Evolutionary conservation across 2,888 invertebrate genomes (phyloP), one percentile per base, ranked within the genome.

Genomic region (Rotaria macrura): DNA sequence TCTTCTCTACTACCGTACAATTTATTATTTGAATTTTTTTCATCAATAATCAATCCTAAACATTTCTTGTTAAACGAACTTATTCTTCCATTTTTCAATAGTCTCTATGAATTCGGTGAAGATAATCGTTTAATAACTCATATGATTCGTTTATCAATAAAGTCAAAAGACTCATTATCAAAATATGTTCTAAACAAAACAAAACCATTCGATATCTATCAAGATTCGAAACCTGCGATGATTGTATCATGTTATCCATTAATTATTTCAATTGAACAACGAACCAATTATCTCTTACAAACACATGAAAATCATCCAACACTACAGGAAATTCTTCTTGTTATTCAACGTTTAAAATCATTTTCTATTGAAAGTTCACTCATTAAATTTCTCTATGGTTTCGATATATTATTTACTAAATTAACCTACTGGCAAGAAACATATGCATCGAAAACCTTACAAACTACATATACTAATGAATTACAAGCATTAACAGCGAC

Each of bases 241-340:
- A n/a, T 79, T 12, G 43, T 79, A 2, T 23, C 23, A 43, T 79
- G 23, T 43, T 43, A 10, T 23, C 12, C 74, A 79, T 17, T 17
- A 25, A 25, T 79, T 20, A 4, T 17, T 40, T 43, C n/a, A 38
- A 79, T 79, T 43, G 74, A 79, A 25, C 40, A 43, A 79, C 74
- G 40, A 25, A 79, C 74, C 25, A 79, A 23, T 43, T 2, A 23
- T 3, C 43, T 79, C 3, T 25, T 79, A 25, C 6, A 38, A 12
- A 40, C 74, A 10, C 74, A 79, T 79, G 74, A 79, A 40, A 40
- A 79, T 40, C 74, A 79, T 79, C 74, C 74, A 79, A 79, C 43
- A 25, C 23, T 79, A 7, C 17, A 7, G 9, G 74, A 79, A 79
- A 79, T 79, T 43, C 74, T 79, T 79, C 74, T 40, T 23, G 43